phyloP scores from a whole-genome alignment of 2,797 vertebrate species.

The Heterohyrax brucei region DNA sequence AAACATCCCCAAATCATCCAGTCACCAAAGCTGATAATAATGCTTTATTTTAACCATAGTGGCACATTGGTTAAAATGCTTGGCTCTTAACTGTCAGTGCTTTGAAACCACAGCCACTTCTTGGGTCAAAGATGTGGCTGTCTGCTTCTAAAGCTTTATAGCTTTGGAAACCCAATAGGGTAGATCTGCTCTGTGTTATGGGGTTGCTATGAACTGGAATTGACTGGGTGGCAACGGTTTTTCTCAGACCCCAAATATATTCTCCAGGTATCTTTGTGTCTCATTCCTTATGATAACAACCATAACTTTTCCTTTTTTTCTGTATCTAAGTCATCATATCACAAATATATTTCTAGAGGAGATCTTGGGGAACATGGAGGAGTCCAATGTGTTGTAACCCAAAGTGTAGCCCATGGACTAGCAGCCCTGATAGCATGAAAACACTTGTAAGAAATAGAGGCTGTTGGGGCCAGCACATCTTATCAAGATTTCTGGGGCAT shows the following conservation, averaged over 20 bases:
- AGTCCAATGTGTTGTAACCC: rapidly evolving
- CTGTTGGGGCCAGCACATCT: too few relatives aligned
- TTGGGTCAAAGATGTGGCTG: too few relatives aligned
- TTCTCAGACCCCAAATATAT: too few relatives aligned
- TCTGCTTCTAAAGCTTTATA: too few relatives aligned
- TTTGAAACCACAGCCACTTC: too few relatives aligned
- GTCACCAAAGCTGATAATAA: neutral
- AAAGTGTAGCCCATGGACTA: too few relatives aligned
- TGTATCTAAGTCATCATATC: neutral
- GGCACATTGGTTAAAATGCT: too few relatives aligned
- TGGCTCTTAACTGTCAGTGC: too few relatives aligned
- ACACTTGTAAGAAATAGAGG: neutral
- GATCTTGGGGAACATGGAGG: neutral
- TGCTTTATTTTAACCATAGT: slow-evolving; percentile 22
- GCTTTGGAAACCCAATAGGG: too few relatives aligned
- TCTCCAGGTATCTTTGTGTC: neutral
- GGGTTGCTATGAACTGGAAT: too few relatives aligned
- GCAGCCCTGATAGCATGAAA: rapidly evolving
- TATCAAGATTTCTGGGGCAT: neutral
- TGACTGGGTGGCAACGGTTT: too few relatives aligned
- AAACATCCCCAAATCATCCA: neutral
- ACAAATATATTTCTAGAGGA: neutral
- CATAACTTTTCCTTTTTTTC: slow-evolving; percentile 11
- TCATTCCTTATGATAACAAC: neutral
- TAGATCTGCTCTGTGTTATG: too few relatives aligned